phyloP scores from a whole-genome alignment of 2,888 invertebrate genomes.

The Charanyca ferruginea region DNA sequence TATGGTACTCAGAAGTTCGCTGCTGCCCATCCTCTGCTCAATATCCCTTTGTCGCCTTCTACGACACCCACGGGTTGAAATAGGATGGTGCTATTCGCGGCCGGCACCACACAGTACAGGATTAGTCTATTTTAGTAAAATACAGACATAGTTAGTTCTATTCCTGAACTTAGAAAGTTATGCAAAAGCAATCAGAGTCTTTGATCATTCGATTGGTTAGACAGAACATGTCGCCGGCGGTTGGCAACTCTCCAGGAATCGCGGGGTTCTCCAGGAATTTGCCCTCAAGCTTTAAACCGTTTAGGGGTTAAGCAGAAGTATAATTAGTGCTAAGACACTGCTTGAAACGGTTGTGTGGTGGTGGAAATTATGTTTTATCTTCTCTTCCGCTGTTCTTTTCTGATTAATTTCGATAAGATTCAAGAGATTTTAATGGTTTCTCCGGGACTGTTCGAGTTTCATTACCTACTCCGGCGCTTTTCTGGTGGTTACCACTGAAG shows the following conservation, averaged over 20 bases:
- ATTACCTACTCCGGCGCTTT: no score
- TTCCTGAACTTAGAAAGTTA: slow-evolving; percentile 34
- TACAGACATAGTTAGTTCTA: slow-evolving; percentile 4
- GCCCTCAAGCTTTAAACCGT: slow-evolving; percentile 7
- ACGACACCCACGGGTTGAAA: no score
- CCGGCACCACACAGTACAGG: no score
- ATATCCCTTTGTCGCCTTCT: no score
- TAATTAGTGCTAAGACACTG: not conserved
- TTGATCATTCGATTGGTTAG: slow-evolving; percentile 37
- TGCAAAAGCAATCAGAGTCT: slow-evolving; percentile 39
- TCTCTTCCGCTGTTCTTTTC: not conserved
- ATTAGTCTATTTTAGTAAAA: slow-evolving; percentile 17
- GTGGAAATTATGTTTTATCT: not conserved
- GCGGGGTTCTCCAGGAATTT: slow-evolving; percentile 44
- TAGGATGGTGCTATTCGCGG: no score
- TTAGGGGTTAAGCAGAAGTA: slow-evolving; percentile 13
- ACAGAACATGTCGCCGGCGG: slow-evolving; percentile 28
- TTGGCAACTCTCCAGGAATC: slow-evolving; percentile 38
- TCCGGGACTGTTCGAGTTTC: no score
- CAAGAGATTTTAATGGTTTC: no score
- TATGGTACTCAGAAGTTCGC: no score
- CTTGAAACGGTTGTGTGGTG: not conserved
- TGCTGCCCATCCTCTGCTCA: no score
- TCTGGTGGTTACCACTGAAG: no score
- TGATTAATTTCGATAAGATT: no score